These are phyloP conservation scores for Colossoma macropomum DNA, from an alignment of 2,113 vertebrate genomes.

Conservation along the genomic window DNA sequence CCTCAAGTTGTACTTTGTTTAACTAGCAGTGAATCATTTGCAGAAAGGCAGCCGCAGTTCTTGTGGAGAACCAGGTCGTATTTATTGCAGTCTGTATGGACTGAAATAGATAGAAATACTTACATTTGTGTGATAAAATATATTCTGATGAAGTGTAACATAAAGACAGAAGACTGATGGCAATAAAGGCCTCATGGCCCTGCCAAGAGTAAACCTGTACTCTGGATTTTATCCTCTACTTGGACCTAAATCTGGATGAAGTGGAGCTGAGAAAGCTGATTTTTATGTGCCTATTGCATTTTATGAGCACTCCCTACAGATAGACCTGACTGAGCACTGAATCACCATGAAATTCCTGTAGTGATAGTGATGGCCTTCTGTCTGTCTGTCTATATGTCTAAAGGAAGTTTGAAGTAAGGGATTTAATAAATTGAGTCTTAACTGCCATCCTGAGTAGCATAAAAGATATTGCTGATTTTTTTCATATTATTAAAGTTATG, in stretches of 20 bases:
- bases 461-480: no score
- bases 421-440: no score
- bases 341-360: neutral
- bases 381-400: no score
- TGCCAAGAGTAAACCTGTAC: neutral
- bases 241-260: neutral
- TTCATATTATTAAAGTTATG: no score
- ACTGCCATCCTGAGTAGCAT: no score
- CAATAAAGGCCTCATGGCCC: neutral
- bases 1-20: slow-evolving; percentile 54
- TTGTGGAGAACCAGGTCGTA: neutral
- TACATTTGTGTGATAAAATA: neutral
- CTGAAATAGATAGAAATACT: neutral
- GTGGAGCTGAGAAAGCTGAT: neutral
- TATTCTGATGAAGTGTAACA: neutral
- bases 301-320: neutral
- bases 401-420: no score
- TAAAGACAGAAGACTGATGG: neutral
- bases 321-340: neutral
- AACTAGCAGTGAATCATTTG: slow-evolving; percentile 71
- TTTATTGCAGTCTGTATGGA: neutral
- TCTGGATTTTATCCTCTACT: no score
- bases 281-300: neutral
- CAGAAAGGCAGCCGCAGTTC: slow-evolving; percentile 33
- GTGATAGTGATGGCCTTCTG: no score